These are phyloP conservation scores for Nicator chloris DNA, from an alignment of 2,113 vertebrate species.

Conservation along the genomic window DNA sequence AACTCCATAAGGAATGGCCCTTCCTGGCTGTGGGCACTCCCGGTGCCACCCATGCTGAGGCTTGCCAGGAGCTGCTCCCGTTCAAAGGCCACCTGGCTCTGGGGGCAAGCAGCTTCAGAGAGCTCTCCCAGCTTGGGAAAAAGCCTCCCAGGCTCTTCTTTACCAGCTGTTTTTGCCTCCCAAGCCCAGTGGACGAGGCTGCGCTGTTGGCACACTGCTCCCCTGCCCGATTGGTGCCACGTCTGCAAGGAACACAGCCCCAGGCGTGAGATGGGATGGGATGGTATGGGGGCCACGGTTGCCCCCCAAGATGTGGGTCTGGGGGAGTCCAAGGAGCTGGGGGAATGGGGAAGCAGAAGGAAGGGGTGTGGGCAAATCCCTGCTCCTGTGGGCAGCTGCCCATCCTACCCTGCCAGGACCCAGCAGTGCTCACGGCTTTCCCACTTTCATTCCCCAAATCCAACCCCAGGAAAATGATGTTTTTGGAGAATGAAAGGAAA, in stretches of 20 bases:
- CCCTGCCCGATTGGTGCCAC: rapidly evolving
- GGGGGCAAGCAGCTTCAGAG: neutral
- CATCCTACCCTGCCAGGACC: rapidly evolving
- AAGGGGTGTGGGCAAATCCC: neutral
- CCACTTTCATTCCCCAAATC: neutral
- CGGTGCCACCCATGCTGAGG: neutral
- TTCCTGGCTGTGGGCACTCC: neutral
- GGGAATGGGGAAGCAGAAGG: neutral
- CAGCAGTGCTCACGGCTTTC: neutral
- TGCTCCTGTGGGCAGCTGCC: neutral
- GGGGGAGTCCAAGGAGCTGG: neutral
- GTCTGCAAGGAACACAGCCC: neutral
- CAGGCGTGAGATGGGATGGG: neutral
- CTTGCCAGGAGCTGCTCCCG: neutral
- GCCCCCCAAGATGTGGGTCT: neutral
- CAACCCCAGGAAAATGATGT: neutral
- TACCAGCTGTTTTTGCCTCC: neutral
- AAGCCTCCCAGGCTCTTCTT: neutral
- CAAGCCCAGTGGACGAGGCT: neutral
- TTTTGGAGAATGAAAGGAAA: slow-evolving; percentile 63
- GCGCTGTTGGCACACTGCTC: neutral
- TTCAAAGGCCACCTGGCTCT: slow-evolving; percentile 23
- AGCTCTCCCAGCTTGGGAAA: slow-evolving; percentile 1
- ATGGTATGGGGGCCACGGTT: rapidly evolving
- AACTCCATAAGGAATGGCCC: rapidly evolving